phyloP scores from a whole-genome alignment of 2,888 invertebrate genomes.

The Zaprionus obscuricornis region DNA sequence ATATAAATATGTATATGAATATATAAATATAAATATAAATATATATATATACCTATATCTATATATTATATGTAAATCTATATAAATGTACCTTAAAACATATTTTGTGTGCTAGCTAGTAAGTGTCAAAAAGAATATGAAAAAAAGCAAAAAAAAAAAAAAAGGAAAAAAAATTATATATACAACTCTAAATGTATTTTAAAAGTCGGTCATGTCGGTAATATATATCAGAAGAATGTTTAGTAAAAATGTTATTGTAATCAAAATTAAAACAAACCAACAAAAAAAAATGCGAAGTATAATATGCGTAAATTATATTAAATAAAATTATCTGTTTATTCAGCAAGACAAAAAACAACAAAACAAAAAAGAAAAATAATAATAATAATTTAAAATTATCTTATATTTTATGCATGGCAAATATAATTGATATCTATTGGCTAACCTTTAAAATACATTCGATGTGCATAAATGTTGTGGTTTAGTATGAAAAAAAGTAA shows the following conservation, averaged over 20 bases:
- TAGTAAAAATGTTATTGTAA: conserved; percentile 68
- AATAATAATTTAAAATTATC: conserved; percentile 32
- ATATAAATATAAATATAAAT: conserved; percentile 70
- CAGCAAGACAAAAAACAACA: conserved; percentile 33
- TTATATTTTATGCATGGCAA: conserved; percentile 53
- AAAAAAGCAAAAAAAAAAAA: conserved; percentile 41
- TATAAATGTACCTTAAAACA: conserved; percentile 82
- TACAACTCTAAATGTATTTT: conserved; percentile 52
- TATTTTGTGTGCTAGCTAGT: conserved; percentile 82
- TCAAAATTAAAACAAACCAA: conserved; percentile 20
- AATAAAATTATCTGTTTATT: conserved; percentile 35
- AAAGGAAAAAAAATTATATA: conserved; percentile 51
- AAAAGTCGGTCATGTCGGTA: conserved; percentile 53
- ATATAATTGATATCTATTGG: conserved; percentile 53
- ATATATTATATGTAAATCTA: conserved; percentile 45
- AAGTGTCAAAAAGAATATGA: conserved; percentile 74
- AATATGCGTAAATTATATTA: conserved; percentile 26
- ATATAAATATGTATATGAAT: conserved; percentile 78
- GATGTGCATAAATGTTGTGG: conserved; percentile 75
- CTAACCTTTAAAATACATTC: conserved; percentile 60
- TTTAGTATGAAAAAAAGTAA: conserved; percentile 46
- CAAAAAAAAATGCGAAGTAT: conserved; percentile 20
- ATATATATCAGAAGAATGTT: conserved; percentile 56
- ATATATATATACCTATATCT: conserved; percentile 82
- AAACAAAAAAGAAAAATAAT: conserved; percentile 16